Percentiles rank a stretch among this genome's conserved stretches.
phyloP scores from a whole-genome alignment of 2,797 vertebrate species.

The Dipus sagitta region DNA sequence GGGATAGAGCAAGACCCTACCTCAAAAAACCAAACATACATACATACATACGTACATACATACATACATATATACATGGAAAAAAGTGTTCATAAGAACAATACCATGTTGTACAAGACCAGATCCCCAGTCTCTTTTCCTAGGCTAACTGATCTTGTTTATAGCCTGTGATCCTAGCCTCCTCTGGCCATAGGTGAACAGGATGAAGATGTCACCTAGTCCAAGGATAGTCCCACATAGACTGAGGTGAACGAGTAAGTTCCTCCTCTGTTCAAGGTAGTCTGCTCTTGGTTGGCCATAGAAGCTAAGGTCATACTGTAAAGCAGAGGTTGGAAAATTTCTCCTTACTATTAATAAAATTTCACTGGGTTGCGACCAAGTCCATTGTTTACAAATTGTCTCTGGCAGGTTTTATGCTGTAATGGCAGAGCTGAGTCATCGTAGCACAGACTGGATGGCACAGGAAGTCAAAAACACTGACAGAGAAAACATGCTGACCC shows the following conservation, averaged over 20 bases:
- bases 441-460: background rate
- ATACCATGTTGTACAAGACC: background rate
- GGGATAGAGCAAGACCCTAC: too few relatives aligned
- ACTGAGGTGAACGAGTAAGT: background rate
- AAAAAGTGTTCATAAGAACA: background rate
- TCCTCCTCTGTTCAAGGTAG: background rate
- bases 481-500: background rate
- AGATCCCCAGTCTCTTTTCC: background rate
- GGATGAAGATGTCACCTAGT: background rate
- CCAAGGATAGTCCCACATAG: background rate
- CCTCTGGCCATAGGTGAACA: background rate
- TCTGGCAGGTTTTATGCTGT: background rate
- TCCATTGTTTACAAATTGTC: background rate
- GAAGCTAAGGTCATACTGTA: background rate
- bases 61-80: too few relatives aligned
- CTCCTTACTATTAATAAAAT: background rate
- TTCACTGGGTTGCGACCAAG: background rate
- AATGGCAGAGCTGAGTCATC: background rate
- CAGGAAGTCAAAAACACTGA: background rate
- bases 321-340: background rate
- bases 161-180: background rate
- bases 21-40: background rate
- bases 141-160: background rate
- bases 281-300: background rate
- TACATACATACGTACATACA: too few relatives aligned